Base-by-base conservation (phyloP, 2,113 vertebrate genomes). In the Malurus elegans region DNA sequence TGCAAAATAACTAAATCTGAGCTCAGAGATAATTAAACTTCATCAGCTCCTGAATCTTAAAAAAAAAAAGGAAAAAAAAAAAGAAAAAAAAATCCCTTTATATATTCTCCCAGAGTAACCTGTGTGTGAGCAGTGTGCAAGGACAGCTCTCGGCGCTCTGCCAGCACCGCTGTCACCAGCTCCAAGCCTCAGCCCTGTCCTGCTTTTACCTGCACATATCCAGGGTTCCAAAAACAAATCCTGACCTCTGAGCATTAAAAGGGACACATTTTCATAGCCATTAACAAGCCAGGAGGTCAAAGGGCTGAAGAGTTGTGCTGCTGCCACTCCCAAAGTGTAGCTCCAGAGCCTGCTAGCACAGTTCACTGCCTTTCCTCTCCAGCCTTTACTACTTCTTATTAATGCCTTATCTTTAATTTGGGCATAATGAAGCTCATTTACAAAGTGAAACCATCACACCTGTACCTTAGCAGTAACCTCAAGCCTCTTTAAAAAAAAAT, bases 1-100 rank as follows among this genome's bases (percentile, higher is more conserved):
- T 90, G 93, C 71, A 95, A 96, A 95, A 90, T 90, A 95, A 80
- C 91, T 81, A 90, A 94, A 90, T 65, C 75, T 90, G 32, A 94
- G 62, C 70, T 81, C 72, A 79, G 60, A 90, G 48, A 86, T 90
- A 96, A 96, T 88, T 94, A 96, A 96, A 85, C 38, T 92, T 82
- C 74, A 95, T 85, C 81, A 70, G 53, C 23, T 53, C 14, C 53
- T 42, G 76, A 90, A 73, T 70, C 5, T 61, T 1, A 14, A 51
- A 79, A 54, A 83, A 69, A 71, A 54, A 14, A 51, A 79, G 48
- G 79, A 69, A 71, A 54, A 47, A 50, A 24, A 24, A 47, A 26
- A 26, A 38, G 25, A 44, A 56, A 58, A 71, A 45, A 26, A 26
- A 38, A 7, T 21, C 25, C 42, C 51, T 62, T 76, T 51, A 67